Evolutionary conservation across 2,797 vertebrate species (phyloP), one percentile per base, ranked within the genome.

Genomic region (Ispidina lecontei): DNA sequence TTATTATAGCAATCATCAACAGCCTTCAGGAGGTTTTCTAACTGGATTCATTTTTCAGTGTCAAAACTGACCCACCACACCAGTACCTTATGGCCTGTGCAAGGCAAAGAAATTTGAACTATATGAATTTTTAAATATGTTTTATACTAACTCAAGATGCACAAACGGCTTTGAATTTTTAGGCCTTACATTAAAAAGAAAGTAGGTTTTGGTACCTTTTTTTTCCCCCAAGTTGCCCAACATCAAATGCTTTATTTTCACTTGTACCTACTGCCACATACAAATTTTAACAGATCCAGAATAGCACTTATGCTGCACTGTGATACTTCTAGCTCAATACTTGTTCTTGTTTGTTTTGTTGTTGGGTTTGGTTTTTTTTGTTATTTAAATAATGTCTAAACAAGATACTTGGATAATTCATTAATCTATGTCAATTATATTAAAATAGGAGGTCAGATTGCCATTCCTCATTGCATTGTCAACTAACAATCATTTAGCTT

Each of bases 31-130:
- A 97, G 97, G 96, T 97, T 97, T 96, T 96, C 96, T 98, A 98
- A 98, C 97, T 97, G 97, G 95, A 97, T 97, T 97, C 97, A 98
- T 98, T 98, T 98, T 98, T 98, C 98, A 98, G 97, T 98, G 98
- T 98, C 98, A 98, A 76, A 95, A 97, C 79, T 98, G 98, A 98
- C 98, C 98, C 97, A 97, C 96, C 95, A 96, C 91, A 96, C 95
- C 96, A 97, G 94, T 93, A 97, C 94, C 97, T 97, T 96, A 96
- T 96, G 97, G 97, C 96, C 96, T 96, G 91, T 95, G 92, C 86
- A 86, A 96, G 96, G 97, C 97, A 97, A 97, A 97, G 96, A 97
- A 96, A 95, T 94, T 92, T 96, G 94, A 98, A 97, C 97, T 95
- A 96, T 96, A 97, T 97, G 96, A 97, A 98, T 97, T 98, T 97